Conservation (phyloP, 2,113 vertebrate genomes). For the Pteropus alecto region DNA sequence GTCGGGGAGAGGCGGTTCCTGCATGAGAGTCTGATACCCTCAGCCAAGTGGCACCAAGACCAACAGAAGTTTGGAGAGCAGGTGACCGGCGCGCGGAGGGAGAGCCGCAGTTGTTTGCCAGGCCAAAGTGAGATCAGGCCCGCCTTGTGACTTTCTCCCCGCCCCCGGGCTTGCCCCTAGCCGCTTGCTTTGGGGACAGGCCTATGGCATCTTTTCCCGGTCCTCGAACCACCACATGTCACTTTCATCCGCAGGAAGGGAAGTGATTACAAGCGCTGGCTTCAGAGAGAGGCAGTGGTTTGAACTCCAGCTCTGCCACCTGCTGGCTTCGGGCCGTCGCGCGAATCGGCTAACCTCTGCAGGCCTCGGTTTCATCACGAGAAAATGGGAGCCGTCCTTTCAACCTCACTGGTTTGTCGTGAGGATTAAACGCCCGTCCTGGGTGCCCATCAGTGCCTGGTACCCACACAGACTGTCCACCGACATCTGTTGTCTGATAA, state of each 20-base stretch:
- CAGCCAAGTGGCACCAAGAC: neutral
- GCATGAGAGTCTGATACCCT: neutral
- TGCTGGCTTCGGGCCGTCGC: conserved; percentile 46
- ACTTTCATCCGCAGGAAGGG: neutral
- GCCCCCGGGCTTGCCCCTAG: no score
- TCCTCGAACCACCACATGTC: neutral
- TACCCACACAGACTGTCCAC: neutral
- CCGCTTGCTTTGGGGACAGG: neutral
- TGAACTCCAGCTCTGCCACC: conserved; percentile 64
- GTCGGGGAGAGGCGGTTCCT: neutral
- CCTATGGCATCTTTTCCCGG: neutral
- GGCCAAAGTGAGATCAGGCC: neutral
- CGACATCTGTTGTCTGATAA: neutral
- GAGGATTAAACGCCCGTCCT: neutral
- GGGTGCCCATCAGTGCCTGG: neutral
- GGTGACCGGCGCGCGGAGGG: fast-evolving
- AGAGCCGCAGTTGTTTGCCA: neutral
- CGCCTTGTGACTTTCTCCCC: neutral
- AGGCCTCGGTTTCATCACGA: neutral
- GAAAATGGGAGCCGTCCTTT: neutral
- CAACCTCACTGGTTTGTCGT: neutral
- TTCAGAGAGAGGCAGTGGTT: neutral
- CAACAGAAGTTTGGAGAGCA: neutral
- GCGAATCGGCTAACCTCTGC: neutral
- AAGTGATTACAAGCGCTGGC: no score